Percentiles rank a stretch among this genome's conserved stretches.
phyloP scores from a whole-genome alignment of 2,888 invertebrate species.

The Marasmarcha lunaedactyla region DNA sequence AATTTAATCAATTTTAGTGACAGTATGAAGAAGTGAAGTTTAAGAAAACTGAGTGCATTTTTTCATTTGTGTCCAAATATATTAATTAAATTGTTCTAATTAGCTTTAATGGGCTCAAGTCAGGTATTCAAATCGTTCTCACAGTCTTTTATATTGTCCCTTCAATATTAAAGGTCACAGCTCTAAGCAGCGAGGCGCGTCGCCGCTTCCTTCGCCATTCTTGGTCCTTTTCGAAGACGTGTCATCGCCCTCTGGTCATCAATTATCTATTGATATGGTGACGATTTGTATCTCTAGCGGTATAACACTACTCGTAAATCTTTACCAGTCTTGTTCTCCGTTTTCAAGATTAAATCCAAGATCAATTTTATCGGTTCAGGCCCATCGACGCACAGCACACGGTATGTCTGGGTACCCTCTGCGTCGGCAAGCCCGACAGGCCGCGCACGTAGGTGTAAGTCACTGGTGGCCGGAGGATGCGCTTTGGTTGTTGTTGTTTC shows the following conservation, averaged over 20 bases:
- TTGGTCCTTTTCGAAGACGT: conserved; percentile 50
- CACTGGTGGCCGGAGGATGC: conserved; percentile 82
- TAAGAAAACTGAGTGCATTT: not conserved
- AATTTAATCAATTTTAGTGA: conserved; percentile 11
- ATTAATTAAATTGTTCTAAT: not conserved
- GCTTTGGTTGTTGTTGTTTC: conserved; percentile 76
- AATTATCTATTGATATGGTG: conserved; percentile 57
- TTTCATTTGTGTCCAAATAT: not conserved
- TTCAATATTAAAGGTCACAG: conserved; percentile 37
- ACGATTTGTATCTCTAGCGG: conserved; percentile 37
- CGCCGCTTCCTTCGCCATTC: conserved; percentile 19
- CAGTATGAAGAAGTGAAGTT: conserved; percentile 2
- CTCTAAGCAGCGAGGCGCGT: conserved; percentile 24
- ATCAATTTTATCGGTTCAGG: conserved; percentile 48
- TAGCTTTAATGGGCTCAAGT: conserved; percentile 20
- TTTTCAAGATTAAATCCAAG: not conserved
- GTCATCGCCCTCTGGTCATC: conserved; percentile 26
- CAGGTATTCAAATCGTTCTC: conserved; percentile 26
- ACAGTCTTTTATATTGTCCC: conserved; percentile 47
- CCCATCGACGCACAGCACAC: conserved; percentile 42
- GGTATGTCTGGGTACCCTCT: conserved; percentile 77
- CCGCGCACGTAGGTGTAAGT: conserved; percentile 85
- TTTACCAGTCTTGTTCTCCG: conserved; percentile 58
- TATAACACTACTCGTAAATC: conserved; percentile 41
- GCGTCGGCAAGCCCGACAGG: conserved; percentile 84